Percentiles rank a stretch among this genome's conserved stretches.
phyloP scores from a whole-genome alignment of 2,113 vertebrate species.

The Heterotis niloticus region DNA sequence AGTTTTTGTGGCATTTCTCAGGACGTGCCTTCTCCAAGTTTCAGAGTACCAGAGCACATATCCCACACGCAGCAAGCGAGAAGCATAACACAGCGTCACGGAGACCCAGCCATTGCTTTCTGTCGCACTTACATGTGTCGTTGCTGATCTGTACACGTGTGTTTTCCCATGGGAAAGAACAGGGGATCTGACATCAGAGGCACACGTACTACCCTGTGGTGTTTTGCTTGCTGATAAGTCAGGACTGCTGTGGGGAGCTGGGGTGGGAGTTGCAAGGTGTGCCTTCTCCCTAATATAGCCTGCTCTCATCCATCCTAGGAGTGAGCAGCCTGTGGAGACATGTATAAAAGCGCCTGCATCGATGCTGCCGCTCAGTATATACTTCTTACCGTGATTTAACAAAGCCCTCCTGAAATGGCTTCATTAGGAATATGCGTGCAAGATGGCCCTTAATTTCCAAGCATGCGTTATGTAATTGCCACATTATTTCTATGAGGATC shows the following conservation, averaged over 20 bases:
- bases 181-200: no score
- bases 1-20: constrained; percentile 27
- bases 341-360: no score
- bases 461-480: neutral
- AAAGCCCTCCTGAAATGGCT: constrained; percentile 3
- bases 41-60: neutral
- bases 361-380: no score
- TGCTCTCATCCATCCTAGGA: no score
- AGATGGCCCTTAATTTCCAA: neutral
- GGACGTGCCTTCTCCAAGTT: neutral
- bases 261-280: no score
- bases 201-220: no score
- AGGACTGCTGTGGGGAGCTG: no score
- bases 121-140: neutral
- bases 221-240: no score
- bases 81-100: neutral
- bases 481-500: neutral
- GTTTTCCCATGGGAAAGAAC: no score
- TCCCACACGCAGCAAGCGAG: neutral
- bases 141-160: constrained; percentile 17
- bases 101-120: neutral
- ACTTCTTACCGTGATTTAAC: neutral
- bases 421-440: neutral
- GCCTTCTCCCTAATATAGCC: no score
- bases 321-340: no score